These are phyloP conservation scores for Catharus ustulatus DNA, from an alignment of 2,797 vertebrate species.

Conservation along the genomic window DNA sequence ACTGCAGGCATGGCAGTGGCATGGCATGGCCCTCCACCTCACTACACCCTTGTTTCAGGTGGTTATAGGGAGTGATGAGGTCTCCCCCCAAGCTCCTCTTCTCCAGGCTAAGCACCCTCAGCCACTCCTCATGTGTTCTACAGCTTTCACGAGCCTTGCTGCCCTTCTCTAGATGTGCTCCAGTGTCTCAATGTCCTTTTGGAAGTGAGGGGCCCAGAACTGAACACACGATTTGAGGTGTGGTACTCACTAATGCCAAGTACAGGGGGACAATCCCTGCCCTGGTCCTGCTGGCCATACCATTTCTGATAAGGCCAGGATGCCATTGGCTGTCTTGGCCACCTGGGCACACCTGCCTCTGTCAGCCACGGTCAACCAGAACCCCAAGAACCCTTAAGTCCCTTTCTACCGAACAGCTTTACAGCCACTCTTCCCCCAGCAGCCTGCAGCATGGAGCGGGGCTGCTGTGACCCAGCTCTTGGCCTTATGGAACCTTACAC, in stretches of 20 bases:
- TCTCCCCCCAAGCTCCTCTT: not conserved
- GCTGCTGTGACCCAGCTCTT: rapidly evolving
- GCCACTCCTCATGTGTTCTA: too few species aligned
- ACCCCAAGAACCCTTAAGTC: not conserved
- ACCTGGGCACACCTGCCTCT: not conserved
- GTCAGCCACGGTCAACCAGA: not conserved
- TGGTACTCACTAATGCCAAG: rapidly evolving
- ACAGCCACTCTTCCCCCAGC: not conserved
- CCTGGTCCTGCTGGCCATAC: not conserved
- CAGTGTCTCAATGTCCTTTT: not conserved
- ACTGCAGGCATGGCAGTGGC: not conserved
- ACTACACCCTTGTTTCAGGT: not conserved
- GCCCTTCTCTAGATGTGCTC: not conserved
- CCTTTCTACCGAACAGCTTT: not conserved
- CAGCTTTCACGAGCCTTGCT: rapidly evolving
- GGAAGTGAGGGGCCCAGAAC: not conserved
- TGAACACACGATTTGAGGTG: not conserved
- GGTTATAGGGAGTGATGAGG: not conserved
- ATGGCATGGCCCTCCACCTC: not conserved
- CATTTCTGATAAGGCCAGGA: not conserved
- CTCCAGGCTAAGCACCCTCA: not conserved
- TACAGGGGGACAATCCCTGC: not conserved
- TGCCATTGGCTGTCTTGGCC: not conserved
- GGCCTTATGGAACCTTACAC: not conserved
- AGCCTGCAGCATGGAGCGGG: not conserved